Base-by-base conservation (phyloP, 1,140 invertebrate species). In the Thaumetopoea pityocampa region DNA sequence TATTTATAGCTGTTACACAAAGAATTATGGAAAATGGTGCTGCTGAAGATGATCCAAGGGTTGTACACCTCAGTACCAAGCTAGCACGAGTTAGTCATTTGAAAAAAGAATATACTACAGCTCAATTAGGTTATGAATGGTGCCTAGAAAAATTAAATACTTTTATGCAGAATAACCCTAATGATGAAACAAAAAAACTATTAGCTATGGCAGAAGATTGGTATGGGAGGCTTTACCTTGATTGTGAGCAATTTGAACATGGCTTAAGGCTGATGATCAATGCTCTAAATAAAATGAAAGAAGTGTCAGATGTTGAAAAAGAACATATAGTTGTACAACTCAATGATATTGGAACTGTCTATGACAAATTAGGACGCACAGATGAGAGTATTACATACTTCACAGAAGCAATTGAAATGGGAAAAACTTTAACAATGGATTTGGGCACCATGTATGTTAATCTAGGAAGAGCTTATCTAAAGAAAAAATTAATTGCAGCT, bases 341-440 rank as follows among this genome's bases (percentile, higher is more conserved):
- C 4, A 97, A 96, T 88, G 94, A 97, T 73, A 86, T 97, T 38
- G 95, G 93, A 19, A 92, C 91, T 26, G 88, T 93, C 5, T 90
- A 88, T 90, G 89, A 81, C 55, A 89, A 59, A 85, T 84, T 85
- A 84, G 91, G 85, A 45, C 88, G 94, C 45, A 85, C 90, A 46
- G 88, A 91, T 24, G 85, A 89, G 47, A 93, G 95, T 16, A 88
- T 93, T 53, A 59, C 86, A 15, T 92, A 91, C 67, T 87, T 97
- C 23, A 85, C 88, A 50, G 80, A 91, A 77, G 95, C 94, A 2
- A 87, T 93, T 32, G 72, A 89, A 51, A 72, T 93, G 45, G 93
- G 91, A 3, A 87, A 86, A 62, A 77, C 83, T 53, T 67, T 93
- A 8, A 89, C 93, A 14, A 89, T 91, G 61, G 63, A 94, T 35